Percentiles rank a stretch among this genome's conserved stretches.
Conservation (phyloP, 2,797 vertebrate genomes). For the Clamator glandarius region DNA sequence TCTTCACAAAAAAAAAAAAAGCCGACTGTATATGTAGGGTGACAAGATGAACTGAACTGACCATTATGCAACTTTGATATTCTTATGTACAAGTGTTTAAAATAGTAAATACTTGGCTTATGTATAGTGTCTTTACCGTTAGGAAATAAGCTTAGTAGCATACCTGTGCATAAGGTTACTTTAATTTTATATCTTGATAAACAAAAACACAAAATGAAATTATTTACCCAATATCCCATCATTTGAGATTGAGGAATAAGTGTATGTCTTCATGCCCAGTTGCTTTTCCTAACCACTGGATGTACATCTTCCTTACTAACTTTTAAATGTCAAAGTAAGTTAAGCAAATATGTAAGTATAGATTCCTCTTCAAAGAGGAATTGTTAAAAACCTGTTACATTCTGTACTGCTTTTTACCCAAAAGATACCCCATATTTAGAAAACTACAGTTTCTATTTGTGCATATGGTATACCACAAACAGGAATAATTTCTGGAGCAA, state of each 20-base stretch:
- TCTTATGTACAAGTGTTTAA: not conserved
- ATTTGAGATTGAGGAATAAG: not conserved
- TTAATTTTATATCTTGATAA: conserved; percentile 12
- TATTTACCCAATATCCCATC: not conserved
- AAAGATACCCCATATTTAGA: not conserved
- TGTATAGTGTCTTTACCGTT: not conserved
- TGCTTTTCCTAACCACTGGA: not conserved
- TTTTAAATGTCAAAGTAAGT: not conserved
- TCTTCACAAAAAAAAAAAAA: not conserved
- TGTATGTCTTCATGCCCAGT: not conserved
- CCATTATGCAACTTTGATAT: not conserved
- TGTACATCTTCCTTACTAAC: not conserved
- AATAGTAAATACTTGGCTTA: conserved; percentile 21
- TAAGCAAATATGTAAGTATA: not conserved
- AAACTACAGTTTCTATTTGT: not conserved
- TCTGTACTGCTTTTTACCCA: not conserved
- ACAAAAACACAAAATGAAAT: not conserved
- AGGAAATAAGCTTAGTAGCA: not conserved
- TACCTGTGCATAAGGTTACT: not conserved
- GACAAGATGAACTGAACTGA: not conserved
- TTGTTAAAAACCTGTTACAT: not conserved
- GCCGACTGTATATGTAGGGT: not conserved
- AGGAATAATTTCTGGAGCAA: not conserved
- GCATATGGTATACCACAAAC: not conserved
- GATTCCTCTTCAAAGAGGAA: not conserved